Conservation (phyloP, 2,888 invertebrate species). For the Platerodrilus igneus region DNA sequence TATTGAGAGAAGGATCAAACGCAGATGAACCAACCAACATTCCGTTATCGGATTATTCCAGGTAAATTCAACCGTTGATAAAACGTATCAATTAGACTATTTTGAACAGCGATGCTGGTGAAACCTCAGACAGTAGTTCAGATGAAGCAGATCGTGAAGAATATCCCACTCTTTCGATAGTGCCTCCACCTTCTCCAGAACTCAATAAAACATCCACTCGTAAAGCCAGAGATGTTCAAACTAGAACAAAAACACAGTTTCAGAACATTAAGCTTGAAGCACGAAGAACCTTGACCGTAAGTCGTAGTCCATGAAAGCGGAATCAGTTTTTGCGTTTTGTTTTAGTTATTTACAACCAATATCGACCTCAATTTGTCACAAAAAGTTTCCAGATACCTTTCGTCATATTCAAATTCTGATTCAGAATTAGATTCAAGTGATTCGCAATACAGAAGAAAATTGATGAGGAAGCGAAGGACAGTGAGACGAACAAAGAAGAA, state of each 20-base stretch:
- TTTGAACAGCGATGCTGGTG: slow-evolving; percentile 75
- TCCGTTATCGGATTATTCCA: slow-evolving; percentile 80
- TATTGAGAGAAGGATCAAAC: slow-evolving; percentile 78
- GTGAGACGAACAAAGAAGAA: slow-evolving; percentile 12
- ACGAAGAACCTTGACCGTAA: slow-evolving; percentile 57
- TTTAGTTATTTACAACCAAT: slow-evolving; percentile 56
- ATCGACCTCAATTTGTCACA: slow-evolving; percentile 48
- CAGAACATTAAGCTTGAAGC: slow-evolving; percentile 39
- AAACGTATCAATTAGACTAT: slow-evolving; percentile 23
- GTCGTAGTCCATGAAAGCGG: too few species aligned
- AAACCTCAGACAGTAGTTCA: slow-evolving; percentile 67
- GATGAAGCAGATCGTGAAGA: slow-evolving; percentile 54
- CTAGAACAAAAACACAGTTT: slow-evolving; percentile 30
- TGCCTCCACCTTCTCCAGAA: slow-evolving; percentile 70
- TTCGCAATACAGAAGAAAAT: slow-evolving; percentile 14
- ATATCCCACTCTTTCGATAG: slow-evolving; percentile 48
- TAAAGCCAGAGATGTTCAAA: slow-evolving; percentile 36
- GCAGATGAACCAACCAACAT: slow-evolving; percentile 87
- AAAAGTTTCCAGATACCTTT: slow-evolving; percentile 32
- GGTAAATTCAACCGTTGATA: slow-evolving; percentile 53
- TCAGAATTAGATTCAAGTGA: slow-evolving; percentile 17
- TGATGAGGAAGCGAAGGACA: slow-evolving; percentile 7
- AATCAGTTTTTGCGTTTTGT: slow-evolving; percentile 11
- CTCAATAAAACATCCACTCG: too few species aligned
- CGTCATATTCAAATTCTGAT: slow-evolving; percentile 25